Evolutionary conservation across 2,888 invertebrate species (phyloP).

Genomic region (Trissolcus brochymenae): DNA sequence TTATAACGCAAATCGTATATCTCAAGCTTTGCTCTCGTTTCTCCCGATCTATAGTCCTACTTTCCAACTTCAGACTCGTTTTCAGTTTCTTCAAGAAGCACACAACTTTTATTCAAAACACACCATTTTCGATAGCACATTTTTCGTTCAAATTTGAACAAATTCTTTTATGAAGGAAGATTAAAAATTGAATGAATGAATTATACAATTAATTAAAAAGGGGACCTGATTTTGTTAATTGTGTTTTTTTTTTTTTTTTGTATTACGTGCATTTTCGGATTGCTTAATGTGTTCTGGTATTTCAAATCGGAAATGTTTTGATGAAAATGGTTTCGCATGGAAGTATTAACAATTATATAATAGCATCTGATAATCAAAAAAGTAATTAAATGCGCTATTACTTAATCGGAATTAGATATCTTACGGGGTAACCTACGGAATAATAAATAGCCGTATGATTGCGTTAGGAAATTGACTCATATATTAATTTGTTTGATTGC

Average conservation of each 20-base stretch:
- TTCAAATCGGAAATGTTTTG: no score
- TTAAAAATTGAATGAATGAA: no score
- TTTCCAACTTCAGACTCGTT: conserved; percentile 4
- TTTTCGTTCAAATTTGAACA: no score
- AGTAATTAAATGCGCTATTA: conserved; percentile 40
- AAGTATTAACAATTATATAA: conserved; percentile 41
- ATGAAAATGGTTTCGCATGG: background rate
- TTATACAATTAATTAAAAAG: no score
- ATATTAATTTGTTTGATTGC: conserved; percentile 30
- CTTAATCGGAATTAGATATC: conserved; percentile 29
- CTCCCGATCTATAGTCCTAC: conserved; percentile 13
- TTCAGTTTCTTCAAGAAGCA: background rate
- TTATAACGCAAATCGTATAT: conserved; percentile 37
- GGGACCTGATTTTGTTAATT: no score
- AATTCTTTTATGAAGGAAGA: no score
- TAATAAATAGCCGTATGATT: conserved; percentile 35
- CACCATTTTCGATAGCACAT: no score
- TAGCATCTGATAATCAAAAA: conserved; percentile 28
- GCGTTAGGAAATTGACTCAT: conserved; percentile 34
- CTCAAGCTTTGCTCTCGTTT: conserved; percentile 45
- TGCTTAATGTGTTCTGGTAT: background rate
- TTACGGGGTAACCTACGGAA: conserved; percentile 23
- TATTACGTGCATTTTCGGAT: background rate
- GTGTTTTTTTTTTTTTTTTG: no score
- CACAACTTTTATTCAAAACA: background rate